Conservation (phyloP, 92 coral and sea anemone species). For the Pocillopora meandrina region DNA sequence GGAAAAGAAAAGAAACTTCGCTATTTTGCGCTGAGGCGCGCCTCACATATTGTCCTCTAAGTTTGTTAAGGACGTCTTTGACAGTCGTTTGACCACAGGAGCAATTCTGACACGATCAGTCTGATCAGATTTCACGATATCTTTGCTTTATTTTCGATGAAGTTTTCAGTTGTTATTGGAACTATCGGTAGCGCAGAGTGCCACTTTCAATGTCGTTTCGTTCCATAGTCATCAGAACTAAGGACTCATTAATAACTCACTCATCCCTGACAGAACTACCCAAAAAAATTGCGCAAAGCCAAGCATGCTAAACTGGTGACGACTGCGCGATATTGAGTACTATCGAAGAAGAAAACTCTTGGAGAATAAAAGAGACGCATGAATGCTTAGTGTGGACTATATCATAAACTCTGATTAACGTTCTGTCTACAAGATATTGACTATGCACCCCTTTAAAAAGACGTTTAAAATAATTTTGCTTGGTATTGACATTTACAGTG, state of each 20-base stretch:
- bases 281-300: too few species aligned
- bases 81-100: neutral
- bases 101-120: too few species aligned
- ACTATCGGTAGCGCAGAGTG: too few species aligned
- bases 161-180: too few species aligned
- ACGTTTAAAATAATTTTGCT: conserved; percentile 7
- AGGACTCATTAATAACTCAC: neutral
- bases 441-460: neutral
- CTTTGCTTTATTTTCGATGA: too few species aligned
- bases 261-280: too few species aligned
- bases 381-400: neutral
- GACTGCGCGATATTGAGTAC: too few species aligned
- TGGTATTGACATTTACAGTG: too few species aligned
- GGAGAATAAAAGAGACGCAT: too few species aligned
- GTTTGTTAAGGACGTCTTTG: neutral
- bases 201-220: neutral
- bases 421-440: neutral
- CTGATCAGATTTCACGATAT: too few species aligned
- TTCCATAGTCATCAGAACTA: neutral
- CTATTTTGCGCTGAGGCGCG: neutral
- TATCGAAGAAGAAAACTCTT: too few species aligned
- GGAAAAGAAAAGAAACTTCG: neutral
- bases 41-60: neutral
- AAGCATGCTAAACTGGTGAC: too few species aligned
- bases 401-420: neutral